Percentiles rank a stretch among this genome's conserved stretches.
Conservation (phyloP, 2,797 vertebrate species). For the Todus mexicanus region DNA sequence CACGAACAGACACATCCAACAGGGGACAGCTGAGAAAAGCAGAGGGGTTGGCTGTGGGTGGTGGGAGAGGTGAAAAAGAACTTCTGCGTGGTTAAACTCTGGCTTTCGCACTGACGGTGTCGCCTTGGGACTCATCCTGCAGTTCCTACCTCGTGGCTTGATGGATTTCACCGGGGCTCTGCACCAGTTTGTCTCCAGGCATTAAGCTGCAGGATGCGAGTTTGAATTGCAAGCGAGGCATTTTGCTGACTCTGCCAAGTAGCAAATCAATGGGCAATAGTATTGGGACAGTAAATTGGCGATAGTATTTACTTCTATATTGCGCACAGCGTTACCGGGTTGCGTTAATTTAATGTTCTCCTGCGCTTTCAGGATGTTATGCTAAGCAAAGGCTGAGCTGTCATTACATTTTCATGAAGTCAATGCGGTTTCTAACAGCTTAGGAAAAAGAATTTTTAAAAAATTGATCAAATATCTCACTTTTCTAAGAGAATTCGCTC, state of each 20-base stretch:
- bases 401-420: constrained; percentile 61
- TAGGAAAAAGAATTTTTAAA: neutral
- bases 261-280: constrained; percentile 23
- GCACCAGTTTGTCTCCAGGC: neutral
- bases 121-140: neutral
- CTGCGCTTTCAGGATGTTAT: constrained; percentile 17
- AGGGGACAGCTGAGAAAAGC: neutral
- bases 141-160: neutral
- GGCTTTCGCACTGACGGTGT: fast-evolving
- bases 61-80: neutral
- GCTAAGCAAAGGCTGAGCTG: constrained; percentile 50
- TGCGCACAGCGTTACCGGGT: neutral
- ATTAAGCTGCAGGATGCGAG: neutral
- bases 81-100: neutral
- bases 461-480: constrained; percentile 60
- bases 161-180: neutral
- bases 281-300: neutral
- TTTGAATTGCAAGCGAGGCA: neutral
- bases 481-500: constrained; percentile 43
- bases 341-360: neutral
- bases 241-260: neutral
- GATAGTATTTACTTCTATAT: neutral
- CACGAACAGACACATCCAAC: fast-evolving
- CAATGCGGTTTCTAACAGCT: constrained; percentile 30
- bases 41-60: neutral